These are phyloP conservation scores for Plutomurus gul DNA, from an alignment of 1,140 invertebrate species.

Conservation along the genomic window DNA sequence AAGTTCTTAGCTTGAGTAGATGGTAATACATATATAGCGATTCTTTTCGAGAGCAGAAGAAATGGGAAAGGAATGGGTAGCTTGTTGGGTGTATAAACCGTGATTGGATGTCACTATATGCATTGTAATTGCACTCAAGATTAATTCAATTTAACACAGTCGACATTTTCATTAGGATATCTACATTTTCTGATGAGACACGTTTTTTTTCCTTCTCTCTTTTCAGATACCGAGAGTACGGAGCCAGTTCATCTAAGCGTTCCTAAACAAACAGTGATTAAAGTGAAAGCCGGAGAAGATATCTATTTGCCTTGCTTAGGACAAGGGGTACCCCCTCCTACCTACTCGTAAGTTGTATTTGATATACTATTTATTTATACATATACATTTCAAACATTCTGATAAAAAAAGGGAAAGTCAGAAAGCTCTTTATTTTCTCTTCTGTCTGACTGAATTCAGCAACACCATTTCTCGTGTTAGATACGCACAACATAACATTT, in stretches of 20 bases:
- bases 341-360: conserved; percentile 68
- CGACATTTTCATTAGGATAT: conserved; percentile 11
- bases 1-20: too few species aligned
- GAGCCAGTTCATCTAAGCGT: conserved; percentile 71
- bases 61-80: background rate
- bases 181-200: conserved; percentile 1
- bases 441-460: background rate
- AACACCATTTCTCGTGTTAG: too few species aligned
- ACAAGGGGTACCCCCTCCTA: conserved; percentile 75
- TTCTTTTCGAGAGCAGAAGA: too few species aligned
- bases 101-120: background rate
- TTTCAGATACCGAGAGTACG: conserved; percentile 71
- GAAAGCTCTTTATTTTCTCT: background rate
- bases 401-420: background rate
- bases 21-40: too few species aligned
- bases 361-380: conserved; percentile 2
- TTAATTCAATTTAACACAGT: conserved; percentile 13
- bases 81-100: too few species aligned
- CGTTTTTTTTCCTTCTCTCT: conserved; percentile 52
- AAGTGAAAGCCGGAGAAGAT: conserved; percentile 70
- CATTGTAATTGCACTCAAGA: background rate
- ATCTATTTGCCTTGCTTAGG: conserved; percentile 74
- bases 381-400: background rate
- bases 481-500: too few species aligned
- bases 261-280: conserved; percentile 68